Evolutionary conservation across 2,888 invertebrate genomes (phyloP).

Genomic region (Noctua pronuba): DNA sequence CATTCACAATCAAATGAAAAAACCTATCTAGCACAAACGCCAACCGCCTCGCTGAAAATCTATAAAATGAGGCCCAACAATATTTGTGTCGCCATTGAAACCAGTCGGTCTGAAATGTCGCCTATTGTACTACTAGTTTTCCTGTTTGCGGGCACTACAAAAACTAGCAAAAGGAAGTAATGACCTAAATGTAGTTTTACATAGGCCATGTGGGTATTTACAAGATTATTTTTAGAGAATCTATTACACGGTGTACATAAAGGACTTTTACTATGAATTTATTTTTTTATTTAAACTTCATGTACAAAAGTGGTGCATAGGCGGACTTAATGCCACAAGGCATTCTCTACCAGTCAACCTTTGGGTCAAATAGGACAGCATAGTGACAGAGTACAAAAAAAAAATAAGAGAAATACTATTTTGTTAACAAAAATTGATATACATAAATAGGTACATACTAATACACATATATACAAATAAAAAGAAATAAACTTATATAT

Average conservation of each 20-base stretch:
- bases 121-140: slow-evolving; percentile 52
- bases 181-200: slow-evolving; percentile 23
- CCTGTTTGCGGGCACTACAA: slow-evolving; percentile 45
- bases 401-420: no score
- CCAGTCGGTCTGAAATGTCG: slow-evolving; percentile 9
- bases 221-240: not conserved
- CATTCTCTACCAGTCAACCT: no score
- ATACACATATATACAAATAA: no score
- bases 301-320: no score
- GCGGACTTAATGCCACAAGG: no score
- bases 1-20: not conserved
- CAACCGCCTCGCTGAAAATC: slow-evolving; percentile 33
- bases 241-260: not conserved
- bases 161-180: slow-evolving; percentile 43
- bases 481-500: no score
- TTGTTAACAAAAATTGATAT: no score
- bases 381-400: no score
- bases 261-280: not conserved
- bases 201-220: not conserved
- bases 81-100: slow-evolving; percentile 39
- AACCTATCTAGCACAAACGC: slow-evolving; percentile 12
- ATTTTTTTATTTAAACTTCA: no score
- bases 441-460: no score
- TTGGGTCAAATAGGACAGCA: no score
- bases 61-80: slow-evolving; percentile 49